Base-by-base conservation (phyloP, 1,140 invertebrate species). In the Lasioglossum baleicum region DNA sequence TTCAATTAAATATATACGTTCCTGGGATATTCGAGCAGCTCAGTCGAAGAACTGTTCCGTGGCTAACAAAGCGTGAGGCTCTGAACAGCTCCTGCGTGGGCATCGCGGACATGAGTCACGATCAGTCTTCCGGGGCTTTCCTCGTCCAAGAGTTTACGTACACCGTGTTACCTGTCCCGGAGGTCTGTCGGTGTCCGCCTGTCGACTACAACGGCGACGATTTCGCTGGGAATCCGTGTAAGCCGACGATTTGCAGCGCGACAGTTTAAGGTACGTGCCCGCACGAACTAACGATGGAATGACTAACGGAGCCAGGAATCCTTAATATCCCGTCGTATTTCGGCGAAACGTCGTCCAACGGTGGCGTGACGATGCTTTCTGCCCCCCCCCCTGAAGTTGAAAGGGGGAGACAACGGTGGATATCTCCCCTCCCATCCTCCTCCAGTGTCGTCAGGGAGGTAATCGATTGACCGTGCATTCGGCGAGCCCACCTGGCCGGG, bases 391-490 rank as follows among this genome's bases (percentile, higher is more conserved):
- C 5, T 5, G 35, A 26, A 35, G 35, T 35, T 35, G 5, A 35
- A 35, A 35, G 35, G 35, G 35, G 5, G 35, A 35, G 35, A 35
- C 35, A 35, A 35, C 35, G 3, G 35, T 35, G 2, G 35, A 35
- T 35, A 26, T 1, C 26, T 35, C 35, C 35, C 35, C 35, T 35
- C 35, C 35, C 35, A 3, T 35, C 2, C 35, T 35, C 35, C 35
- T 2, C 35, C 35, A 3, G 35, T 35, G 3, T 35, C 5, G 58
- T 13, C 44, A 8, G 44, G 8, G 66, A 44, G 75, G 67, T 82
- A 85, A 85, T 85, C 84, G 84, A 85, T 85, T 85, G 80, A 35
- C 78, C 56, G 71, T 63, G 83, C 79, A 82, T 82, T 75, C 80
- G 72, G 68, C 69, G 51, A 75, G 67, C 60, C 63, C 81, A 85